These are phyloP conservation scores for Metaphire vulgaris DNA, from an alignment of 1,140 invertebrate genomes.

Conservation along the genomic window DNA sequence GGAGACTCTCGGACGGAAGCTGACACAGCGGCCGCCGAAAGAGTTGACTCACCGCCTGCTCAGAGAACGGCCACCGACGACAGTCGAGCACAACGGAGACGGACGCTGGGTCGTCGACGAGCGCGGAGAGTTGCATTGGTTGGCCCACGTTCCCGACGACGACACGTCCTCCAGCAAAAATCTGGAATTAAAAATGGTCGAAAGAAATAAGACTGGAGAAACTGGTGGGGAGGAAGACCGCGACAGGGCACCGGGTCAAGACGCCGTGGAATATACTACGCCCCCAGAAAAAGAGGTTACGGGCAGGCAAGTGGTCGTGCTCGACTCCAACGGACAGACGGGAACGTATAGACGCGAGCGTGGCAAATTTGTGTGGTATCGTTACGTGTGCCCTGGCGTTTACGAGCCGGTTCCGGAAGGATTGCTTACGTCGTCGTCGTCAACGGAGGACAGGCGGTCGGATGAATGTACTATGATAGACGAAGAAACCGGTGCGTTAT, in stretches of 20 bases:
- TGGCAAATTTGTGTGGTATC: neutral
- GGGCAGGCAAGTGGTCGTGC: neutral
- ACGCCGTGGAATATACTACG: neutral
- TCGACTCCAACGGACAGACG: neutral
- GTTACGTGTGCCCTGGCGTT: neutral
- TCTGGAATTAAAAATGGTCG: no score
- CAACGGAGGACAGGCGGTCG: neutral
- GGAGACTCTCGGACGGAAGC: neutral
- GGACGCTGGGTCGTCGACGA: neutral
- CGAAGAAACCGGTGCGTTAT: neutral
- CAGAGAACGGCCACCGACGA: neutral
- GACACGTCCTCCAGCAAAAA: no score
- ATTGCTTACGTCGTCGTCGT: neutral
- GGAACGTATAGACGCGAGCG: neutral
- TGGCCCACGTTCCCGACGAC: no score
- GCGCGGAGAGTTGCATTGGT: neutral
- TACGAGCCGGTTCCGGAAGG: neutral
- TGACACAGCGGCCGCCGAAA: neutral
- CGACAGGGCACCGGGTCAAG: neutral
- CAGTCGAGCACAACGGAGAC: neutral
- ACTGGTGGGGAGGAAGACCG: neutral
- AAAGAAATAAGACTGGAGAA: neutral
- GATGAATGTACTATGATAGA: neutral
- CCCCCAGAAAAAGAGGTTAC: neutral
- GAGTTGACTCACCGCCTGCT: neutral